These are phyloP conservation scores for Varecia variegata DNA, from an alignment of 2,797 vertebrate species.

Conservation along the genomic window DNA sequence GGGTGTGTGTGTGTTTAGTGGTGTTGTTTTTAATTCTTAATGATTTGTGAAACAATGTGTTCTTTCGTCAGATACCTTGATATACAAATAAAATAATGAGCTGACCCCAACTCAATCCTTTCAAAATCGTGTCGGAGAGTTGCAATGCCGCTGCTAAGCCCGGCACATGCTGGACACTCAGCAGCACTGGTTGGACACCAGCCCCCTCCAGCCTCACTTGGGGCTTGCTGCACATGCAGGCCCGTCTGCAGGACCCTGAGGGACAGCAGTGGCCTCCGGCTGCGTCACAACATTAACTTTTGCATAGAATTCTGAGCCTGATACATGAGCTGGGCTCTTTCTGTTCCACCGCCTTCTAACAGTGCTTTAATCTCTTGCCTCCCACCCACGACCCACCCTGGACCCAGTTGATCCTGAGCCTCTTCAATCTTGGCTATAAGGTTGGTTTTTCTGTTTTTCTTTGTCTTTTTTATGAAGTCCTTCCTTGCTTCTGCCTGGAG, in stretches of 20 bases:
- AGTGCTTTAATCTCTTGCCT: accelerated
- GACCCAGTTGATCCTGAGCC: accelerated
- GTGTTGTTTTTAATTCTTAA: neutral
- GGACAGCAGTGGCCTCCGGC: accelerated
- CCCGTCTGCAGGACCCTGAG: accelerated
- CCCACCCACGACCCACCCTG: neutral
- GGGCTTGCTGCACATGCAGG: accelerated
- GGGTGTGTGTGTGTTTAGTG: neutral
- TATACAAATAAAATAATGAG: neutral
- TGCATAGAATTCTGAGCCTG: neutral
- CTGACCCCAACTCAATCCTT: neutral
- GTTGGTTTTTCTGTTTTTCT: accelerated
- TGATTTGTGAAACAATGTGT: neutral
- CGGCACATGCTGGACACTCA: accelerated
- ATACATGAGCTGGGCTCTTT: accelerated
- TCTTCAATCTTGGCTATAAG: too few relatives aligned
- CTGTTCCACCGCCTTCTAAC: neutral
- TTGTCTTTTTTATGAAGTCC: accelerated
- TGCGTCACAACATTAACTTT: neutral
- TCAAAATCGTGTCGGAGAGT: neutral
- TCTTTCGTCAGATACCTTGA: neutral
- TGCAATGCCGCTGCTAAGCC: accelerated
- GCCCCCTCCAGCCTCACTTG: accelerated
- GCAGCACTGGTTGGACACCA: accelerated
- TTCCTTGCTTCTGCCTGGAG: neutral